phyloP scores from a whole-genome alignment of 2,113 vertebrate species.

The Lophotis ruficrista region DNA sequence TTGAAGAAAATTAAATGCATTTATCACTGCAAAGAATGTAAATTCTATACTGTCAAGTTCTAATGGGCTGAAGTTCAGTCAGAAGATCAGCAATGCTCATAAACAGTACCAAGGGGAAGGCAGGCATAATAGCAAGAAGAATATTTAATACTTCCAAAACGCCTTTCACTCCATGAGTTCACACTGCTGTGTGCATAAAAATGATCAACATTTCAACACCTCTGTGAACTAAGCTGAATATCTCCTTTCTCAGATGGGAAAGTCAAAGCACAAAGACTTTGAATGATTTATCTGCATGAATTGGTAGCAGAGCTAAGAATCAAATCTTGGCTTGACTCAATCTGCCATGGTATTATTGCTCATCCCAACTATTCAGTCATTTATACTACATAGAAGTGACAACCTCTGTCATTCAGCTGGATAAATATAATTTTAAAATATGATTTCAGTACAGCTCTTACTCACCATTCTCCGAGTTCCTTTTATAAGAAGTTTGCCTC shows the following conservation, averaged over 20 bases:
- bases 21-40: constrained; percentile 31
- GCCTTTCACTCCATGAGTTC: constrained; percentile 7
- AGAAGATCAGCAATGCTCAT: not conserved
- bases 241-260: constrained; percentile 49
- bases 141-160: constrained; percentile 20
- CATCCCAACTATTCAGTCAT: constrained; percentile 32
- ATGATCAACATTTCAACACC: constrained; percentile 53
- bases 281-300: constrained; percentile 61
- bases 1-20: constrained; percentile 27
- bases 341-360: constrained; percentile 27
- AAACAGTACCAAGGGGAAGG: not conserved
- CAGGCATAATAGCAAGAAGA: not conserved
- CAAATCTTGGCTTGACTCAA: constrained; percentile 17
- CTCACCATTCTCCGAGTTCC: not conserved
- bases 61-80: constrained; percentile 29
- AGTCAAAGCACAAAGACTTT: constrained; percentile 49
- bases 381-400: not conserved
- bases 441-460: not conserved
- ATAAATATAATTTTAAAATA: constrained; percentile 34
- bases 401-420: constrained; percentile 35
- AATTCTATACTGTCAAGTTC: constrained; percentile 21
- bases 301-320: constrained; percentile 42
- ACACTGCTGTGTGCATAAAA: constrained; percentile 10
- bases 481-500: not conserved
- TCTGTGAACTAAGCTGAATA: constrained; percentile 49